These are phyloP conservation scores for Aplocera efformata DNA, from an alignment of 2,888 invertebrate species.

Conservation along the genomic window DNA sequence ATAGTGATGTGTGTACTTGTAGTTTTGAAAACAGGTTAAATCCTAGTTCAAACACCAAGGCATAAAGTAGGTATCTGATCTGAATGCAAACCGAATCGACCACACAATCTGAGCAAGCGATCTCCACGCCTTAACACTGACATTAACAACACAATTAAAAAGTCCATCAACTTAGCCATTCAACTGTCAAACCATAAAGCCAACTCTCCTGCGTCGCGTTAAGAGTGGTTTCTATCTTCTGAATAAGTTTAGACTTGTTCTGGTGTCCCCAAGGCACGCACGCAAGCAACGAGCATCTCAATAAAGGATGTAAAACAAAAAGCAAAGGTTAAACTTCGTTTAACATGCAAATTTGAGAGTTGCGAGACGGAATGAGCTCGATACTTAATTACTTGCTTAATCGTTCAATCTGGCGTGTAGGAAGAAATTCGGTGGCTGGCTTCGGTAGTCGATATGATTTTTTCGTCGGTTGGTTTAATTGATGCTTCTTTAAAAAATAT, in stretches of 20 bases:
- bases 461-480: no score
- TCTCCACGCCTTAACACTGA: conserved; percentile 77
- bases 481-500: no score
- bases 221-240: conserved; percentile 23
- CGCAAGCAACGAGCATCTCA: conserved; percentile 64
- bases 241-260: conserved; percentile 23
- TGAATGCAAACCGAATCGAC: conserved; percentile 53
- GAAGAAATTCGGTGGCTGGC: conserved; percentile 39
- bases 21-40: conserved; percentile 10
- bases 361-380: conserved; percentile 75
- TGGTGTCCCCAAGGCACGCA: conserved; percentile 60
- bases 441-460: conserved; percentile 4
- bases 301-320: conserved; percentile 73
- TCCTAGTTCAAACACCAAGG: conserved; percentile 18
- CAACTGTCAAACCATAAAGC: conserved; percentile 19
- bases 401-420: conserved; percentile 74
- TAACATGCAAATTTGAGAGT: conserved; percentile 81
- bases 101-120: conserved; percentile 73
- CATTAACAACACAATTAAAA: conserved; percentile 78
- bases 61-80: conserved; percentile 45
- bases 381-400: conserved; percentile 80
- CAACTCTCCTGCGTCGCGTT: conserved; percentile 36
- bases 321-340: conserved; percentile 74
- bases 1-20: background rate
- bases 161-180: conserved; percentile 54